These are phyloP conservation scores for Caenorhabditis sp. DNA, from an alignment of 2,888 invertebrate genomes.

Conservation along the genomic window DNA sequence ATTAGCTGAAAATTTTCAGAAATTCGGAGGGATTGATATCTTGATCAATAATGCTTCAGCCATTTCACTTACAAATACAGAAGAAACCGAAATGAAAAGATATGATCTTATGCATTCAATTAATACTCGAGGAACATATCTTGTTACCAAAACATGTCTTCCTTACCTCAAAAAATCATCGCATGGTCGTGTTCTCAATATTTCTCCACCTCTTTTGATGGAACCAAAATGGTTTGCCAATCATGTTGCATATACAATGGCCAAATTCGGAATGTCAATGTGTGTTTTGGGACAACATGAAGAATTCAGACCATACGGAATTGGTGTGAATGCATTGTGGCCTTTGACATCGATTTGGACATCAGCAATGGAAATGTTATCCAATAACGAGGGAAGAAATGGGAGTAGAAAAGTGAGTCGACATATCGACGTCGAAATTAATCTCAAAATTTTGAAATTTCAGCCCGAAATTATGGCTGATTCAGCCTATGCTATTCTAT, in stretches of 20 bases:
- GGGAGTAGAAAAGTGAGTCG: constrained; percentile 29
- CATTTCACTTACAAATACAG: constrained; percentile 77
- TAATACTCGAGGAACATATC: constrained; percentile 91
- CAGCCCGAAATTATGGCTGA: constrained; percentile 74
- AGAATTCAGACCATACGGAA: constrained; percentile 83
- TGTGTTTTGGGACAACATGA: constrained; percentile 93
- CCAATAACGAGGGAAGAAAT: constrained; percentile 73
- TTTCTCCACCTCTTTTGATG: constrained; percentile 92
- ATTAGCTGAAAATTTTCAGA: neutral
- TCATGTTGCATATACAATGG: constrained; percentile 87
- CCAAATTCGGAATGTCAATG: constrained; percentile 90
- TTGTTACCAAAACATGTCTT: constrained; percentile 87
- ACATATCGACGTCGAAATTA: no score
- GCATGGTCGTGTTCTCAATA: constrained; percentile 92
- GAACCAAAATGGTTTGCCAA: constrained; percentile 82
- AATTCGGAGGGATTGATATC: constrained; percentile 81
- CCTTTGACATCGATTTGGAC: constrained; percentile 79
- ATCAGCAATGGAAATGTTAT: constrained; percentile 79
- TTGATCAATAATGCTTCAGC: constrained; percentile 93
- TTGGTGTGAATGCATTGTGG: constrained; percentile 97
- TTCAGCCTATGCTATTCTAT: constrained; percentile 84
- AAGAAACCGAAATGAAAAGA: constrained; percentile 86
- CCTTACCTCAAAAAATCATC: constrained; percentile 82
- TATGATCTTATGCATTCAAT: constrained; percentile 90
- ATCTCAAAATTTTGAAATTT: neutral